Percentiles rank a stretch among this genome's conserved stretches.
Evolutionary conservation across 2,888 invertebrate species (phyloP).

Genomic region (Chalcosyrphus nemorum): DNA sequence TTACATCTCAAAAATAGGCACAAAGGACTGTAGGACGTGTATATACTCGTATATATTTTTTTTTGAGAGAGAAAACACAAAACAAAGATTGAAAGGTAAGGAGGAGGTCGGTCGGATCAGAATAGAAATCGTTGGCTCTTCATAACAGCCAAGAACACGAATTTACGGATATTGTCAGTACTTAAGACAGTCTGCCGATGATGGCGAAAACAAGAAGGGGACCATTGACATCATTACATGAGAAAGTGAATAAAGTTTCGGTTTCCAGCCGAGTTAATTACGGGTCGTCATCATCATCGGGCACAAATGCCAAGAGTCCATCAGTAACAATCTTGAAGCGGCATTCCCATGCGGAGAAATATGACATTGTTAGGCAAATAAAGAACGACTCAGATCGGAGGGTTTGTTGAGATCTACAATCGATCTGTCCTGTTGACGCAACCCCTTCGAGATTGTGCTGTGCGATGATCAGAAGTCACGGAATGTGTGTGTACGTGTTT

Average conservation of each 20-base stretch:
- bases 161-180: constrained; percentile 67
- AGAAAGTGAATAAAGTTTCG: constrained; percentile 66
- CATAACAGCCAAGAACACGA: constrained; percentile 53
- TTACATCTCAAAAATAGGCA: constrained; percentile 46
- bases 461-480: constrained; percentile 27
- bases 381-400: constrained; percentile 44
- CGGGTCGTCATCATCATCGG: constrained; percentile 41
- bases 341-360: constrained; percentile 39
- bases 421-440: constrained; percentile 62
- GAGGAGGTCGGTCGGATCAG: constrained; percentile 62
- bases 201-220: constrained; percentile 63
- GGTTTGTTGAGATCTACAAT: constrained; percentile 61
- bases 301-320: constrained; percentile 55
- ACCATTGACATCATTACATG: constrained; percentile 71
- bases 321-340: constrained; percentile 59
- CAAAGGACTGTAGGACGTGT: constrained; percentile 60
- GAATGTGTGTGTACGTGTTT: constrained; percentile 34
- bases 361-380: constrained; percentile 52
- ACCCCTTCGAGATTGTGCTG: constrained; percentile 52
- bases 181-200: constrained; percentile 64
- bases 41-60: constrained; percentile 1
- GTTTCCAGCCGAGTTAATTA: constrained; percentile 73
- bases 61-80: constrained; percentile 41
- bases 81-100: constrained; percentile 56
- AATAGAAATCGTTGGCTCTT: constrained; percentile 65